Conservation (phyloP, 2,113 vertebrate species). For the Columba janthina region DNA sequence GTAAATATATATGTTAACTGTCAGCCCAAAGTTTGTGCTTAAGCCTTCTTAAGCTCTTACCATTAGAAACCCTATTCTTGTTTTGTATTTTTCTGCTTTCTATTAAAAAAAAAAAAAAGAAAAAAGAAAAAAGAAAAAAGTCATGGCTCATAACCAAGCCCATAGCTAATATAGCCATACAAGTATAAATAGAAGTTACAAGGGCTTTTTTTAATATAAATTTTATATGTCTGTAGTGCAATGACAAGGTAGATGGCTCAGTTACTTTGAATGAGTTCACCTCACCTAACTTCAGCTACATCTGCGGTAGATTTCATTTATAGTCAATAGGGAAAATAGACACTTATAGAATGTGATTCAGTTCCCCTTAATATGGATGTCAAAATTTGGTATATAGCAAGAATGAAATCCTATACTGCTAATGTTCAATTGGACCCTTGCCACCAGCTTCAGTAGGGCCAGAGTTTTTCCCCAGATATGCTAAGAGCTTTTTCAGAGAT, state of each 20-base stretch:
- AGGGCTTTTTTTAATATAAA: not conserved
- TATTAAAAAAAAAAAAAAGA: not conserved
- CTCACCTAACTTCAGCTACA: constrained; percentile 13
- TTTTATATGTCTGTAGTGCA: not conserved
- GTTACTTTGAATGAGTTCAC: not conserved
- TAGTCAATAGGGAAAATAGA: not conserved
- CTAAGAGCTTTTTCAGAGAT: constrained; percentile 18
- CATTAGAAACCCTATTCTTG: not conserved
- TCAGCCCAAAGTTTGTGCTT: not conserved
- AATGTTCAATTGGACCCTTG: not conserved
- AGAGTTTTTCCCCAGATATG: constrained; percentile 21
- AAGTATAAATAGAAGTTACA: not conserved
- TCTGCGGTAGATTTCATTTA: constrained; percentile 1
- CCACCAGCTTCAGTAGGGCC: not conserved
- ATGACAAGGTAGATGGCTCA: not conserved
- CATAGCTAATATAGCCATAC: not conserved
- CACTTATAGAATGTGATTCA: not conserved
- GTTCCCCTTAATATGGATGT: constrained; percentile 25
- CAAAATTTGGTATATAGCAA: not conserved
- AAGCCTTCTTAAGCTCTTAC: not conserved
- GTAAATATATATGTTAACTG: not conserved
- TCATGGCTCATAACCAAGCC: not conserved
- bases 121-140: not conserved
- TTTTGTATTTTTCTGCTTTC: not conserved
- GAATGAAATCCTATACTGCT: constrained; percentile 7